These are phyloP conservation scores for Cheracebus regulus DNA, from an alignment of 2,797 vertebrate species.

Conservation along the genomic window DNA sequence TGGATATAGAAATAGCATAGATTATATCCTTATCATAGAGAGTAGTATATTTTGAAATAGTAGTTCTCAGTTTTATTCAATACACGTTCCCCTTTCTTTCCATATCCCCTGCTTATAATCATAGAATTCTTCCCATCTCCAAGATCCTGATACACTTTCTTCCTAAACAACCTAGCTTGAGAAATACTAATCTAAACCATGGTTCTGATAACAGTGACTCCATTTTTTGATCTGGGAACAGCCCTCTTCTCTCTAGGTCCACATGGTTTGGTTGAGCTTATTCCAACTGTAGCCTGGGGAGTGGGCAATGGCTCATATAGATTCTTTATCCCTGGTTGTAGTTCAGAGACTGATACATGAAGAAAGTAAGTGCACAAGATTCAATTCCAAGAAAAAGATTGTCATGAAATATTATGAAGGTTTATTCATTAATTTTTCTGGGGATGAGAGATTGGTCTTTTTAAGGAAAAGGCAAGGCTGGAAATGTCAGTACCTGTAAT, in stretches of 20 bases:
- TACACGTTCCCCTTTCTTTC: background rate
- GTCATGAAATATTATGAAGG: background rate
- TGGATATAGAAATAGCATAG: background rate
- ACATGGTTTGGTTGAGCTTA: background rate
- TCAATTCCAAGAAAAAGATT: constrained; percentile 7
- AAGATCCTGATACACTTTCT: background rate
- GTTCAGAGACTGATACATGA: background rate
- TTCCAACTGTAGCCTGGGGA: background rate
- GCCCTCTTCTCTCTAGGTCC: background rate
- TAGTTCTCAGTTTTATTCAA: background rate
- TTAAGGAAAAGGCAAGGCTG: background rate
- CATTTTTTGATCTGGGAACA: background rate
- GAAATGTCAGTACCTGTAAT: background rate
- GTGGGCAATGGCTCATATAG: background rate
- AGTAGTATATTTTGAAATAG: background rate
- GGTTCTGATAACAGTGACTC: background rate
- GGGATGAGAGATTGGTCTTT: background rate
- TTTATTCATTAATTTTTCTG: background rate
- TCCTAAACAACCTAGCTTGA: background rate
- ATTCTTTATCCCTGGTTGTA: background rate
- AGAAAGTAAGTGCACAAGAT: background rate
- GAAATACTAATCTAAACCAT: background rate
- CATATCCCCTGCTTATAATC: background rate
- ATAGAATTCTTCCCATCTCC: background rate
- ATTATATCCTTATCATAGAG: background rate